These are phyloP conservation scores for Erythrocercus mccallii DNA, from an alignment of 2,113 vertebrate genomes.

Conservation along the genomic window DNA sequence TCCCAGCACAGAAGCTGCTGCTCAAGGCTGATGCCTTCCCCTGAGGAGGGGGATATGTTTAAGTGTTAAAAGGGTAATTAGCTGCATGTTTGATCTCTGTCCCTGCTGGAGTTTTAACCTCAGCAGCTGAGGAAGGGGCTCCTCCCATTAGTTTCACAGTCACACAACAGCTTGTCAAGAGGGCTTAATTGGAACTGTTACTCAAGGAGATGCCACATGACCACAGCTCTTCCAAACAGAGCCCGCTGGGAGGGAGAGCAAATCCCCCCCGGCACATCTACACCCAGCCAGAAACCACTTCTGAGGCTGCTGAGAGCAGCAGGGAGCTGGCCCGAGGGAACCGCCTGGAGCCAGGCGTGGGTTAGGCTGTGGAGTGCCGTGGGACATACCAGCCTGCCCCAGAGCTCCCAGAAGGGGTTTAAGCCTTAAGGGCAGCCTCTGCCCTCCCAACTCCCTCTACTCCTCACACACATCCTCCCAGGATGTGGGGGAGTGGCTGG, in stretches of 20 bases:
- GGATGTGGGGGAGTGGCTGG: background rate
- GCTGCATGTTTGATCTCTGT: constrained; percentile 52
- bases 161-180: constrained; percentile 61
- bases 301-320: constrained; percentile 44
- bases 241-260: constrained; percentile 2
- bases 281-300: constrained; percentile 61
- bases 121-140: constrained; percentile 45
- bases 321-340: constrained; percentile 27
- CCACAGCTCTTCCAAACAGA: constrained; percentile 59
- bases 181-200: constrained; percentile 56
- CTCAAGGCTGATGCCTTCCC: constrained; percentile 11
- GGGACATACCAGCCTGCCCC: background rate
- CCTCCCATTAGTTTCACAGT: constrained; percentile 48
- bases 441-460: background rate
- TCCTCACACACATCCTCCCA: background rate
- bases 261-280: constrained; percentile 41
- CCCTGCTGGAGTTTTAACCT: constrained; percentile 56
- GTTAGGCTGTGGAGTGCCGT: background rate
- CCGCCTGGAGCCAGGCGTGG: constrained; percentile 12
- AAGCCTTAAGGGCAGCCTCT: background rate
- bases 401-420: background rate
- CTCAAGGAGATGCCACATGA: constrained; percentile 57
- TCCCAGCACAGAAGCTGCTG: constrained; percentile 32
- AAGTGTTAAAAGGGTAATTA: constrained; percentile 67
- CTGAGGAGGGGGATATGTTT: constrained; percentile 19